Evolutionary conservation across 1,140 invertebrate species (phyloP).

Genomic region (Zaprionus vittiger): DNA sequence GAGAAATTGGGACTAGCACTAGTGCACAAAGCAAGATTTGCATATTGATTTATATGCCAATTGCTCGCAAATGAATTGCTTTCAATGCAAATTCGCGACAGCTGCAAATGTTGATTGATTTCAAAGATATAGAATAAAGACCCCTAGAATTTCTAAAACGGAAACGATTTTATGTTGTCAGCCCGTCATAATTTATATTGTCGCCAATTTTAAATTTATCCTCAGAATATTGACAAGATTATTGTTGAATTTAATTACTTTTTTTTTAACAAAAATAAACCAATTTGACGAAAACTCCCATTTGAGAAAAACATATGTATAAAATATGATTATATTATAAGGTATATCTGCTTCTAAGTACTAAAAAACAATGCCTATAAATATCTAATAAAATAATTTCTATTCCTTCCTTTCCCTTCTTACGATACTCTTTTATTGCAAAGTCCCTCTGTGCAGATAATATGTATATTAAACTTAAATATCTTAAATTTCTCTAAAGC

Average conservation of each 20-base stretch:
- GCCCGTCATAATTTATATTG: too few species aligned
- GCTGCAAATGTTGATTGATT: slow-evolving; percentile 50
- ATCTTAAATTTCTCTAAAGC: background rate
- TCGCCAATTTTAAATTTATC: background rate
- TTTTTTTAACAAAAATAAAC: background rate
- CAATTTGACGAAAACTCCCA: too few species aligned
- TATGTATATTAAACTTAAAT: slow-evolving; percentile 15
- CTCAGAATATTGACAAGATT: background rate
- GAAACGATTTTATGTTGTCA: background rate
- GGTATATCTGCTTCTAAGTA: too few species aligned
- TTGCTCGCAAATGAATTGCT: slow-evolving; percentile 47
- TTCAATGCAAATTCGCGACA: slow-evolving; percentile 49
- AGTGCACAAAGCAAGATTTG: slow-evolving; percentile 41
- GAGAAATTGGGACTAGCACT: slow-evolving; percentile 15
- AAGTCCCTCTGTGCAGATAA: background rate
- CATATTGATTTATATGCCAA: slow-evolving; percentile 51
- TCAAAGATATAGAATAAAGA: slow-evolving; percentile 2
- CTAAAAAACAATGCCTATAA: too few species aligned
- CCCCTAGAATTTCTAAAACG: background rate
- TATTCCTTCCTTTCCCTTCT: too few species aligned
- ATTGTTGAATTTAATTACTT: background rate
- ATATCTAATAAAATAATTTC: too few species aligned
- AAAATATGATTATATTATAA: too few species aligned
- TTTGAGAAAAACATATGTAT: too few species aligned
- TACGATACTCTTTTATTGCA: background rate